Evolutionary conservation across 2,113 vertebrate species (phyloP), one percentile per base, ranked within the genome.

Genomic region (Gobio gobio): DNA sequence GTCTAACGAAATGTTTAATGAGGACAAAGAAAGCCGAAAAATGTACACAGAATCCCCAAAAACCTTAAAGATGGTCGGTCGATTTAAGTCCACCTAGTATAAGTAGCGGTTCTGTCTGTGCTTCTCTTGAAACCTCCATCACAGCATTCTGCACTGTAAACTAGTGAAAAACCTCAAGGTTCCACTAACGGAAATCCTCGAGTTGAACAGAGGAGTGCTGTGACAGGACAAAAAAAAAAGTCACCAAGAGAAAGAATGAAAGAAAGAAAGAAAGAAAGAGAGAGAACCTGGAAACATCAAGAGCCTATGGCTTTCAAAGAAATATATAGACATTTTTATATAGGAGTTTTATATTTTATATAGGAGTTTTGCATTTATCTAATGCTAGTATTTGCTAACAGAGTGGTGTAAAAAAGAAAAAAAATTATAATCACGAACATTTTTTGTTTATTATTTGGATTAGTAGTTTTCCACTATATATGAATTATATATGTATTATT

Each of bases 101-200:
- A 43, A 12, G 36, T 3, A n/a, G 66, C 18, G 18, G 33, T 70
- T 70, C 66, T 43, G 20, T 70, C 18, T 68, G 16, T 22, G 40
- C 36, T 43, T 43, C 68, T 75, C 16, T 74, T 68, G 10, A 83
- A 86, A 80, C 54, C 18, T 47, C 79, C 43, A 66, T 85, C 73
- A 10, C 61, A 82, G 72, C 78, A 82, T 86, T 89, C 85, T 83
- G 61, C 85, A 85, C 80, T 77, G 81, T 86, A 89, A 83, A 90
- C 79, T 64, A 77, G 40, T 73, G 58, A 81, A 64, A 87, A 88
- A 90, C 86, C 86, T 90, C 89, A 90, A 87, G 70, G 75, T 89
- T 87, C 84, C 83, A 87, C 83, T 85, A 83, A 85, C 84, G 88
- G 88, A 89, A 89, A 87, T 86, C 84, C 73, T 85, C 66, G 24